A percentile compares a stretch with the other conserved stretches of the same genome.
Conservation (phyloP, 2,888 invertebrate species). For the Watsonalla cultraria region DNA sequence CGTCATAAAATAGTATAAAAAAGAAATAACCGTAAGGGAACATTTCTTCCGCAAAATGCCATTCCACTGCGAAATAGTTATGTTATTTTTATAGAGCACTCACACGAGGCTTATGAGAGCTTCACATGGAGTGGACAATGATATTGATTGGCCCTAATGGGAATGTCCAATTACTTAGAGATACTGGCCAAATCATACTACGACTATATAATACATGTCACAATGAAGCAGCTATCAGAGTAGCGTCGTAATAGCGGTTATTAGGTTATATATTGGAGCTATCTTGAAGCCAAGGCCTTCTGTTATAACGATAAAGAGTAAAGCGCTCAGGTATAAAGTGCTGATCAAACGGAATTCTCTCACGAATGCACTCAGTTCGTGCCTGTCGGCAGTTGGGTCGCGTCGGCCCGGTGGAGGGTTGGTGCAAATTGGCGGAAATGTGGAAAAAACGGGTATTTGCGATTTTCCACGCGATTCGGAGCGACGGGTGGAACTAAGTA, state of each 20-base stretch:
- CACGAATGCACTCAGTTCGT: constrained; percentile 24
- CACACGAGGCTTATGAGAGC: not conserved
- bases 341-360: constrained; percentile 13
- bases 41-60: not conserved
- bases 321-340: not conserved
- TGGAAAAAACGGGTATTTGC: not conserved
- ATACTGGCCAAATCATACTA: constrained; percentile 1
- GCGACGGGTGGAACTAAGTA: not conserved
- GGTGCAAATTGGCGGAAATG: not conserved
- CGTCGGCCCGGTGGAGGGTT: constrained; percentile 2
- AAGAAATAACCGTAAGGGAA: not conserved
- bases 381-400: constrained; percentile 17
- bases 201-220: not conserved
- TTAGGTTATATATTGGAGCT: not conserved
- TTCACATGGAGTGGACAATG: not conserved
- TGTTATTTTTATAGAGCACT: not conserved
- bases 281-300: not conserved
- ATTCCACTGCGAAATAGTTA: not conserved
- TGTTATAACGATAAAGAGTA: not conserved
- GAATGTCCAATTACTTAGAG: constrained; percentile 1
- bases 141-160: not conserved
- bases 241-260: not conserved
- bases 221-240: not conserved
- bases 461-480: not conserved
- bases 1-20: not conserved